Conservation (phyloP, 2,797 vertebrate species). For the Salmo trutta region DNA sequence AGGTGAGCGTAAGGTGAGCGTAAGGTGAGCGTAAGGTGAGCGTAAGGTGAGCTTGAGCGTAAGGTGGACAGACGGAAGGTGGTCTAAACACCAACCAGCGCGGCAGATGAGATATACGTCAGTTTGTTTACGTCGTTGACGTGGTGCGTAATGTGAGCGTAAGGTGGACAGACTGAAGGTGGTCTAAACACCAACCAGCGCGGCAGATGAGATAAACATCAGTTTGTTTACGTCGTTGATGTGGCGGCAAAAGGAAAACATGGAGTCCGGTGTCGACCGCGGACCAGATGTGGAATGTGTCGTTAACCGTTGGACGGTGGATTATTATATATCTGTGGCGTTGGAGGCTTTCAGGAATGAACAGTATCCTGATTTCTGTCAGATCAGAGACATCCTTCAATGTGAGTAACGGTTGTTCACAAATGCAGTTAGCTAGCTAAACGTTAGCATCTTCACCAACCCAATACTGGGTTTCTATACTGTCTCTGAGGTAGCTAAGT, state of each 20-base stretch:
- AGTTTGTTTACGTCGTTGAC: background rate
- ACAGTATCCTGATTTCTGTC: constrained; percentile 53
- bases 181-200: too few species aligned
- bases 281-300: constrained; percentile 34
- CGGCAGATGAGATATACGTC: too few species aligned
- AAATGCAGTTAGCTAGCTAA: background rate
- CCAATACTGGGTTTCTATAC: too few species aligned
- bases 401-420: constrained; percentile 49
- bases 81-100: too few species aligned
- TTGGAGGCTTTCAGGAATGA: constrained; percentile 57
- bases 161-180: background rate
- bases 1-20: too few species aligned
- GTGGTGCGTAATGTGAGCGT: constrained; percentile 52
- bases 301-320: constrained; percentile 70
- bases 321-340: constrained; percentile 61
- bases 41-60: background rate
- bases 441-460: too few species aligned
- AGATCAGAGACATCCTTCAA: constrained; percentile 52
- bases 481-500: too few species aligned
- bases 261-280: background rate
- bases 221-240: constrained; percentile 1
- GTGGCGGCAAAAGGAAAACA: constrained; percentile 53
- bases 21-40: too few species aligned
- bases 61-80: background rate
- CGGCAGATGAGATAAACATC: background rate